Evolutionary conservation across 2,888 invertebrate species (phyloP).

Genomic region (Stratiomys singularior): DNA sequence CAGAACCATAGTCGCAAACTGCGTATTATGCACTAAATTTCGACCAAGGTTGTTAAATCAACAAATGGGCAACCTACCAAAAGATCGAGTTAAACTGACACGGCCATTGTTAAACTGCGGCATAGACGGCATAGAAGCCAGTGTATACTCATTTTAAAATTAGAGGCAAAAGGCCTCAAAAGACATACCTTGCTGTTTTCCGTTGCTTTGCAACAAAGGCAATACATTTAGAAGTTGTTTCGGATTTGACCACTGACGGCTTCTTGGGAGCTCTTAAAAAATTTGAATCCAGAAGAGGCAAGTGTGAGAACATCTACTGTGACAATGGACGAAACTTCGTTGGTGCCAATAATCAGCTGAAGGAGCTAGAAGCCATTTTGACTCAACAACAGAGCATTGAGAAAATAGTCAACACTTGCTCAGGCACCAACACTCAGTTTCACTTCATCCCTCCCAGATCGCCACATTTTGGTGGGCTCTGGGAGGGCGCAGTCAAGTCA

Average conservation of each 20-base stretch:
- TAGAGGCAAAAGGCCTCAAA: constrained; percentile 39
- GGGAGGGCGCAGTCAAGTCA: constrained; percentile 52
- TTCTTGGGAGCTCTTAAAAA: constrained; percentile 34
- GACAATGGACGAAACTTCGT: constrained; percentile 13
- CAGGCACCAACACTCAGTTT: constrained; percentile 19
- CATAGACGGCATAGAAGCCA: constrained; percentile 47
- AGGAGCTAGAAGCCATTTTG: background rate
- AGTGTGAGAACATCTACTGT: constrained; percentile 24
- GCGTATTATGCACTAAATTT: constrained; percentile 50
- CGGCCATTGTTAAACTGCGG: constrained; percentile 48
- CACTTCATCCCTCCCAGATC: constrained; percentile 51
- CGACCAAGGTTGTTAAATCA: constrained; percentile 49
- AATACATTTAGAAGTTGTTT: constrained; percentile 35
- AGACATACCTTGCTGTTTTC: constrained; percentile 11
- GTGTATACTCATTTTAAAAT: constrained; percentile 35
- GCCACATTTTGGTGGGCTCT: constrained; percentile 52
- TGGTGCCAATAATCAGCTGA: constrained; percentile 2
- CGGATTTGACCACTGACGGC: constrained; percentile 23
- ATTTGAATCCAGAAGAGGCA: constrained; percentile 43
- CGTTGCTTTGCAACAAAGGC: background rate
- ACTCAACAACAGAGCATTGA: background rate
- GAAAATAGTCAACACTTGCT: background rate
- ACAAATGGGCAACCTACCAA: constrained; percentile 56
- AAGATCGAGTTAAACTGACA: constrained; percentile 40
- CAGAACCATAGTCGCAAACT: constrained; percentile 49